Base-by-base conservation (phyloP, 2,888 invertebrate genomes). In the Bombylius major region DNA sequence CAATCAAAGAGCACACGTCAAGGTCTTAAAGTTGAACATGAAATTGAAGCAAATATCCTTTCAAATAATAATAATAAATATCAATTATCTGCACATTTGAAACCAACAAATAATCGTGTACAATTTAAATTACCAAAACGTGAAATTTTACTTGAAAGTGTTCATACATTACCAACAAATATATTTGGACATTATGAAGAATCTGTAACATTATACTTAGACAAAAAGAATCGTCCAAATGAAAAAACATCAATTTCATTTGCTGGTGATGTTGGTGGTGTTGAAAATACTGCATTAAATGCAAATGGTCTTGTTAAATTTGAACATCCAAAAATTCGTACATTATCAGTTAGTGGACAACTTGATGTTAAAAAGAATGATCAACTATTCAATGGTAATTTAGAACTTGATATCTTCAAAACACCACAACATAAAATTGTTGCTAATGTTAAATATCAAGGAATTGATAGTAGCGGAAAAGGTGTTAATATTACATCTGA, bases 21-120 rank as follows among this genome's bases (percentile, higher is more conserved):
- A 3, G 79, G 80, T 53, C 76, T 78, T 48, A 73, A 77, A 34
- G 70, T 80, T 5, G 83, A 86, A 63, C 85, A 87, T 68, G 80
- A 79, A 51, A 75, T 87, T 13, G 86, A 86, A 65, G 73, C 87
- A n/a, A 84, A 84, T 65, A 78, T 89, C 62, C 82, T 84, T 65
- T 77, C 78, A 3, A 81, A 83, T 60, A 83, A 82, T 39, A 83
- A 84, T 61, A 77, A 79, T 60, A 86, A 87, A 62, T 89, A 87
- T 69, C 83, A 85, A 61, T 78, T 87, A 55, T 80, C 82, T 56
- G 70, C 82, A 0, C 86, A 83, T 69, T 69, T 81, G 56, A 80
- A 83, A 53, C 82, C 85, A 1, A 79, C 79, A 12, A 76, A 78
- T 62, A 81, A 83, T 64, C 81, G 83, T 33, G 68, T 83, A 4